Evolutionary conservation across 2,113 vertebrate species (phyloP).

Genomic region (Ptilonorhynchus violaceus): DNA sequence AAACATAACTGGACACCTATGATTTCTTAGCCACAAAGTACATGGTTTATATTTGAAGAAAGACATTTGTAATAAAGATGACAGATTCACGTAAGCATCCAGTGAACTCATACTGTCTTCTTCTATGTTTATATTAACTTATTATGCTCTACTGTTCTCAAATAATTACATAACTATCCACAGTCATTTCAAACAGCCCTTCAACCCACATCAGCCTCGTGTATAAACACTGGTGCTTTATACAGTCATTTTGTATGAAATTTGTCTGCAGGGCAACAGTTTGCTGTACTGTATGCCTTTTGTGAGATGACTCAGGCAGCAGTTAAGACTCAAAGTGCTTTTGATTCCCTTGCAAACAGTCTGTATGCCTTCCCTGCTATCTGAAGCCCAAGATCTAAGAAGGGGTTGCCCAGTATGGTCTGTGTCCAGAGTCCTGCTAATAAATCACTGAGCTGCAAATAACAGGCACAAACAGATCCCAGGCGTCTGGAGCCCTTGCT

Average conservation of each 20-base stretch:
- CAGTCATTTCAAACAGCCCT: slow-evolving; percentile 43
- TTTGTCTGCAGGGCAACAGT: slow-evolving; percentile 45
- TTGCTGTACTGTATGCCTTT: slow-evolving; percentile 4
- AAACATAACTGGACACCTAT: background rate
- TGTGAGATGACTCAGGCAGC: slow-evolving; percentile 43
- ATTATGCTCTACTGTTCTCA: slow-evolving; percentile 46
- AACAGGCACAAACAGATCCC: slow-evolving; percentile 14
- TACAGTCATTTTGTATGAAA: slow-evolving; percentile 31
- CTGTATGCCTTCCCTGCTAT: slow-evolving; percentile 4
- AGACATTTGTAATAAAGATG: slow-evolving; percentile 6
- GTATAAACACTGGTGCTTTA: slow-evolving; percentile 43
- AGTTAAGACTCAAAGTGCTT: slow-evolving; percentile 45
- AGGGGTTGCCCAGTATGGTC: background rate
- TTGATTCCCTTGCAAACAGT: slow-evolving; percentile 22
- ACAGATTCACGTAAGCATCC: slow-evolving; percentile 3
- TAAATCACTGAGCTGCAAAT: slow-evolving; percentile 14
- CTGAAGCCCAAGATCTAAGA: background rate
- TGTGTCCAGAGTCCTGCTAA: background rate
- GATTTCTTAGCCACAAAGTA: background rate
- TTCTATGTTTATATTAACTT: slow-evolving; percentile 42
- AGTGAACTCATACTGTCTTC: slow-evolving; percentile 39
- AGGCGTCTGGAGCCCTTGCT: background rate
- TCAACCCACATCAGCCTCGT: background rate
- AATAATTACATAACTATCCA: slow-evolving; percentile 51
- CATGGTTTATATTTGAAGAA: background rate